Evolutionary conservation across 2,113 vertebrate species (phyloP).

Genomic region (Amphilophus citrinellus): DNA sequence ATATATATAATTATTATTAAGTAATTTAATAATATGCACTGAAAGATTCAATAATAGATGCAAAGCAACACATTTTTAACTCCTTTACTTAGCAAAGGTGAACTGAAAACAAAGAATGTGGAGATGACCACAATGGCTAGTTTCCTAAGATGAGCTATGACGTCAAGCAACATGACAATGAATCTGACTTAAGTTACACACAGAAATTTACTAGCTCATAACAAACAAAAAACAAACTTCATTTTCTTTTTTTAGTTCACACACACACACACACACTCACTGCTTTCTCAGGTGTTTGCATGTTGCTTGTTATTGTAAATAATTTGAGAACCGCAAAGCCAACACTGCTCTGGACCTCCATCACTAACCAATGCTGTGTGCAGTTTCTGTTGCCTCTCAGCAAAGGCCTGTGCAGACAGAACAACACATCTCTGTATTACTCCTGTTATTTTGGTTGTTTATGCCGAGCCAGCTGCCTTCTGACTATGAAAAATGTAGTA

Average conservation of each 20-base stretch:
- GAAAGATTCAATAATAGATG: background rate
- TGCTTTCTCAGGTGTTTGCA: background rate
- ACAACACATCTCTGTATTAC: background rate
- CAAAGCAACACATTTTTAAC: background rate
- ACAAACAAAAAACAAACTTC: no score
- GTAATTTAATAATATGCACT: background rate
- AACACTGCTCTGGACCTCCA: background rate
- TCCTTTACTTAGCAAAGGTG: background rate
- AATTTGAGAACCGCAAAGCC: background rate
- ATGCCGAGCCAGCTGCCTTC: constrained; percentile 19
- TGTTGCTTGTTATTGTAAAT: background rate
- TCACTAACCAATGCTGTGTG: background rate
- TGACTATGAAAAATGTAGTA: constrained; percentile 17
- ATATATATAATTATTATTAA: background rate
- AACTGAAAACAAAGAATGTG: background rate
- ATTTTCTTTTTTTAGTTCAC: no score
- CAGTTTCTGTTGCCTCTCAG: no score
- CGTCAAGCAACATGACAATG: background rate
- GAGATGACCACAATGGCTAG: no score
- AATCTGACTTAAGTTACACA: background rate
- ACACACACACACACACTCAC: background rate
- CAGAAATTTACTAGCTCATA: background rate
- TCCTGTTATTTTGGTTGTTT: constrained; percentile 9
- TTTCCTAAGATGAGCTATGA: background rate
- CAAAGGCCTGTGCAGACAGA: background rate